Percentiles rank a stretch among this genome's conserved stretches.
These are phyloP conservation scores for Enteromius trimaculatus DNA, from an alignment of 2,797 vertebrate genomes.

Conservation along the genomic window DNA sequence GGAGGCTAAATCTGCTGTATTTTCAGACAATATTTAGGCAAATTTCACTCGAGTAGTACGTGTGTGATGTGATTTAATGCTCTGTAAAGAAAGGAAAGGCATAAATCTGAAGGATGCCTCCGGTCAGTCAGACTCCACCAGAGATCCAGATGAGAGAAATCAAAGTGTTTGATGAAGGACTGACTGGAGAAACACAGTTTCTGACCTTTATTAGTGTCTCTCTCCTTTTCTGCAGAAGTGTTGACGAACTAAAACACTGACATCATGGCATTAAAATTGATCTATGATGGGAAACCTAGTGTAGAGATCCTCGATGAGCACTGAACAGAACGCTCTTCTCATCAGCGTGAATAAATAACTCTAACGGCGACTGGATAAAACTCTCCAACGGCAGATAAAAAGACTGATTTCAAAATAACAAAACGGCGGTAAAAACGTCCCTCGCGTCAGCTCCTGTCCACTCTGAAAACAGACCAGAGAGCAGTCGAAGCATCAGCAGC, in stretches of 20 bases:
- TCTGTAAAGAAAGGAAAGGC: not conserved
- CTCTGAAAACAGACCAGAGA: slow-evolving; percentile 33
- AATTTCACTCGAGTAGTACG: too few species aligned
- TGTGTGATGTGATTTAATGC: not conserved
- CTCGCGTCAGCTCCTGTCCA: slow-evolving; percentile 45
- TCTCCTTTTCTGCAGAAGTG: not conserved
- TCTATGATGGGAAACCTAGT: not conserved
- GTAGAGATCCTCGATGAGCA: not conserved
- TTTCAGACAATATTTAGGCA: not conserved
- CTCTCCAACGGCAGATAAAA: not conserved
- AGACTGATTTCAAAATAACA: not conserved
- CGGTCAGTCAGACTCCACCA: not conserved
- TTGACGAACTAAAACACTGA: not conserved
- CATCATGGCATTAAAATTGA: not conserved
- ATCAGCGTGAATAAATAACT: slow-evolving; percentile 27
- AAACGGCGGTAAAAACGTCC: slow-evolving; percentile 2
- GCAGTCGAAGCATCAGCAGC: not conserved
- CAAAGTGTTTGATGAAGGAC: not conserved
- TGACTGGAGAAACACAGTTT: not conserved
- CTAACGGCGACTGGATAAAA: not conserved
- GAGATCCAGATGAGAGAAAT: not conserved
- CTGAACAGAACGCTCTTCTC: not conserved
- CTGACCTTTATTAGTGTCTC: not conserved
- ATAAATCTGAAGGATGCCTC: not conserved
- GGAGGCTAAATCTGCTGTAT: not conserved